Base-by-base conservation (phyloP, 1,140 invertebrate species). In the Belonocnema kinseyi region DNA sequence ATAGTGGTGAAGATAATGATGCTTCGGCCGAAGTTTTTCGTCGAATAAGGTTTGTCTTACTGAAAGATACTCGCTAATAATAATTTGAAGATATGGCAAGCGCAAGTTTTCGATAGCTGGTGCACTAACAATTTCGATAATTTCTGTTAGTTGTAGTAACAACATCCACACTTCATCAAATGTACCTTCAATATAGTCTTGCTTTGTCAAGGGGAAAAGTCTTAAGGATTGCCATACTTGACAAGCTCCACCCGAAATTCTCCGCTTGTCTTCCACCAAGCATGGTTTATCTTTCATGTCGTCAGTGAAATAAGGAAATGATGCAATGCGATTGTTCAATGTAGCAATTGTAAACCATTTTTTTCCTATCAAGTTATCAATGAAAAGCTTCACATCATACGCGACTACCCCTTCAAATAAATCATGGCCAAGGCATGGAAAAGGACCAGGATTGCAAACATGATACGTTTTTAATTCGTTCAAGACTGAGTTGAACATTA, bases 331-430 rank as follows among this genome's bases (percentile, higher is more conserved):
- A 12, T 70, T 11, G 72, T 80, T 78, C 40, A 78, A 77, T 13
- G 33, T 3, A 16, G 76, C 72, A 51, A 77, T n/a, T 11, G n/a
- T n/a, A 33, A 75, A 71, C 54, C 73, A 72, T 73, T 77, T 77
- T n/a, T n/a, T n/a, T n/a, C n/a, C n/a, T n/a, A n/a, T n/a, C n/a
- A n/a, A n/a, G n/a, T n/a, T n/a, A n/a, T n/a, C n/a, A n/a, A n/a
- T n/a, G n/a, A n/a, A n/a, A n/a, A n/a, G n/a, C n/a, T n/a, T n/a
- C n/a, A n/a, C n/a, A n/a, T n/a, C n/a, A n/a, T n/a, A n/a, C n/a
- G n/a, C n/a, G n/a, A n/a, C n/a, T n/a, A n/a, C n/a, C n/a, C n/a
- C n/a, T n/a, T n/a, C n/a, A n/a, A n/a, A n/a, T n/a, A n/a, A n/a
- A n/a, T n/a, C n/a, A n/a, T n/a, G n/a, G n/a, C n/a, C n/a, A n/a